phyloP scores from a whole-genome alignment of 2,113 vertebrate species.

The Embiotoca jacksoni region DNA sequence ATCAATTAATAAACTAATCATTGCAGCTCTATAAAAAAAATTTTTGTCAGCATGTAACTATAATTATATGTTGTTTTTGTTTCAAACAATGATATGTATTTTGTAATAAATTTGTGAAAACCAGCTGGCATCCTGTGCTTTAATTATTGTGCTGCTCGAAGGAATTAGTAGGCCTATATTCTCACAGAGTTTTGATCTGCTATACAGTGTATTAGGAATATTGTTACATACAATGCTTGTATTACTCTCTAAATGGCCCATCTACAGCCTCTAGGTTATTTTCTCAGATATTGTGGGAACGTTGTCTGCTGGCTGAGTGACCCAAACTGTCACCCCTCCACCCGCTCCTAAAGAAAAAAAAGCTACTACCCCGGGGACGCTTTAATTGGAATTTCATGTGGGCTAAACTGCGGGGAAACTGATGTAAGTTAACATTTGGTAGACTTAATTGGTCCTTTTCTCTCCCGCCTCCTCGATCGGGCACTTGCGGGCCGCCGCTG shows the following conservation, averaged over 20 bases:
- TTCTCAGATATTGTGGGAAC: constrained; percentile 65
- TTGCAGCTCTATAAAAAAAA: too few relatives aligned
- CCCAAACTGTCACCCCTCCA: constrained; percentile 87
- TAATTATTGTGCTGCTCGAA: too few relatives aligned
- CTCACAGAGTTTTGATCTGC: not conserved
- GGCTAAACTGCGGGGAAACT: constrained; percentile 95
- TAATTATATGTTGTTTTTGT: too few relatives aligned
- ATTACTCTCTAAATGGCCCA: constrained; percentile 6
- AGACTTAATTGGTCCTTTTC: constrained; percentile 99
- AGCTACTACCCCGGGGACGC: constrained; percentile 88
- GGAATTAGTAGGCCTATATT: too few relatives aligned
- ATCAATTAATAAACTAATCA: not conserved
- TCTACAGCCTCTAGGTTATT: not conserved
- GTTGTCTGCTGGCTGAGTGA: constrained; percentile 76
- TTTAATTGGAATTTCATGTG: constrained; percentile 99
- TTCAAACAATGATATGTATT: too few relatives aligned
- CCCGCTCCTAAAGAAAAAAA: constrained; percentile 43
- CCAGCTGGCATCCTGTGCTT: too few relatives aligned
- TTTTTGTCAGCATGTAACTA: too few relatives aligned
- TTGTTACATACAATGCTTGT: not conserved
- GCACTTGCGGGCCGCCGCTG: constrained; percentile 89
- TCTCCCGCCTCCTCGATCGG: constrained; percentile 81
- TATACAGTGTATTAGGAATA: not conserved
- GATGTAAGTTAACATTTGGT: constrained; percentile 99
- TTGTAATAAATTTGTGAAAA: too few relatives aligned